A percentile compares a stretch with the other conserved stretches of the same genome.
These are phyloP conservation scores for Drosophila hamatofila DNA, from an alignment of 2,888 invertebrate genomes.

Conservation along the genomic window DNA sequence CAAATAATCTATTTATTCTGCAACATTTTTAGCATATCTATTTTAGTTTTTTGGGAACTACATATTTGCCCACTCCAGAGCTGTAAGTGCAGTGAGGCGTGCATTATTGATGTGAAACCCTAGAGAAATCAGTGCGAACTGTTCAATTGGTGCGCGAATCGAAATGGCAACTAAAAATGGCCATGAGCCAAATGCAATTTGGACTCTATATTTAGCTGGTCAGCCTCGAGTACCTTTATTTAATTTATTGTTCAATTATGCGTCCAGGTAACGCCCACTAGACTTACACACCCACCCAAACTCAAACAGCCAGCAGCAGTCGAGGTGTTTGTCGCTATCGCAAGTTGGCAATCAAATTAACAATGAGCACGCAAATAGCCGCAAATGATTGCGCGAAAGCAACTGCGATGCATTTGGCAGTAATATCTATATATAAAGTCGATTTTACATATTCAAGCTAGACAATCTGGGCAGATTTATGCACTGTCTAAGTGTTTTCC, in stretches of 20 bases:
- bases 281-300: not conserved
- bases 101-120: constrained; percentile 46
- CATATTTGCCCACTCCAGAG: not conserved
- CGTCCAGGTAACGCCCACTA: constrained; percentile 50
- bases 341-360: constrained; percentile 70
- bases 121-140: constrained; percentile 35
- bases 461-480: constrained; percentile 15
- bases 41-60: too few relatives aligned
- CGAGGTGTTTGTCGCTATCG: constrained; percentile 70
- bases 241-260: constrained; percentile 79
- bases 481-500: constrained; percentile 4
- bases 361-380: constrained; percentile 75
- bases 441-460: not conserved
- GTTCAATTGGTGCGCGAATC: constrained; percentile 56
- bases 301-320: constrained; percentile 10
- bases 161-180: constrained; percentile 40
- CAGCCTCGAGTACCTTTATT: constrained; percentile 37
- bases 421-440: not conserved
- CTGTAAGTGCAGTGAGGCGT: constrained; percentile 26
- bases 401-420: constrained; percentile 2
- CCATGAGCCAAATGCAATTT: constrained; percentile 44
- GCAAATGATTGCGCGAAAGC: constrained; percentile 57
- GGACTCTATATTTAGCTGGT: constrained; percentile 10
- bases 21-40: not conserved
- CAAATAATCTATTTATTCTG: not conserved